Base-by-base conservation (phyloP, 2,113 vertebrate genomes). In the Columba janthina region DNA sequence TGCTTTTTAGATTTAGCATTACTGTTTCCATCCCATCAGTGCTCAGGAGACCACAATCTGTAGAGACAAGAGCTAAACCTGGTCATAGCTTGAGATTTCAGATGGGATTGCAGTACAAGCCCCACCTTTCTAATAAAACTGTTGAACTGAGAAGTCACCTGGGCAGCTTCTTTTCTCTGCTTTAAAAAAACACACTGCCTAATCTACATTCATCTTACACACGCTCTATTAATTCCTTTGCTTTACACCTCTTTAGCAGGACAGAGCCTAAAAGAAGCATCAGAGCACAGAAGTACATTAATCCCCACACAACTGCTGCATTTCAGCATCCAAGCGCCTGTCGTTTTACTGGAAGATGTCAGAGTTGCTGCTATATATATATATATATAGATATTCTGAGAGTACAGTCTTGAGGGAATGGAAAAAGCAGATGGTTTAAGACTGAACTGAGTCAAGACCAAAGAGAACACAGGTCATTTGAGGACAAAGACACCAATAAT, bases 371-470 rank as follows among this genome's bases (percentile, higher is more conserved):
- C 65, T 81, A 28, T 18, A 81, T 20, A 61, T 2, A 31, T 81
- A 28, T 18, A 81, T 20, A 61, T 2, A 31, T 2, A 60, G 15
- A 31, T 32, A 46, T 60, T 94, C 65, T 18, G 29, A 70, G 46
- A 88, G 50, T 4, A 40, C 5, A 54, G 60, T 54, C 71, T 72
- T 38, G 60, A 91, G 72, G 78, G 82, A 91, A 78, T 13, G 38
- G 74, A 84, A 77, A 94, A 81, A 38, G 62, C 90, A 94, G 86
- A 72, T 84, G 85, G 69, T 90, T 93, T 57, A 75, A 90, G 79
- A 40, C 53, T 46, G 76, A 93, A 75, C 34, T 44, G 16, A 21
- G 61, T 56, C 34, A 56, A 90, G 66, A 94, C 84, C 73, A 82
- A 90, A 93, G 70, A 82, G 80, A 82, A 87, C 58, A 48, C 36